Evolutionary conservation across 2,797 vertebrate genomes (phyloP), one percentile per base, ranked within the genome.

Genomic region (Ctenopoma kingsleyae): DNA sequence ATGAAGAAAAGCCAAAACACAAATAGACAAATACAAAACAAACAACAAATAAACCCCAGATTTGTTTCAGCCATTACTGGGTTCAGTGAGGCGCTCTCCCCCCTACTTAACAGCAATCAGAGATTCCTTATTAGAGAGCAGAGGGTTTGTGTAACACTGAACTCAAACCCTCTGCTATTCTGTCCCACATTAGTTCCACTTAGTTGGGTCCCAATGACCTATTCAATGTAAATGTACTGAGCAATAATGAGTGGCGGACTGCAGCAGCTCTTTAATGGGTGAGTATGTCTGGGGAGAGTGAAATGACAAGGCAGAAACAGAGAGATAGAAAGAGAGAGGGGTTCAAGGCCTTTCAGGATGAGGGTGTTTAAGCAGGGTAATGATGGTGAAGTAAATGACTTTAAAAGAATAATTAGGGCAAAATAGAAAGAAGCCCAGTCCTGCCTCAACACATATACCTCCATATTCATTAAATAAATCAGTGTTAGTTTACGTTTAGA

Each of bases 131-230:
- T 90, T 92, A 94, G 88, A 91, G 88, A 89, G 92, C 86, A 88
- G 80, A 87, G 92, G 91, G 91, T 93, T 94, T 87, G 83, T 93
- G 91, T 90, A 91, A 94, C 92, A 90, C 84, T 91, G 91, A 93
- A 95, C 90, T 89, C 93, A 94, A 94, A 94, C 94, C 90, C 87
- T 93, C 92, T 89, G 90, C 92, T 95, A 94, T 95, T 94, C 94
- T 94, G 93, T 81, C 93, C 89, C 94, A 93, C 94, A 97, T 98
- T 96, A 97, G 95, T 98, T 97, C 96, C 96, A 96, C 94, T 94
- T 96, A 95, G 94, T 83, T 97, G 94, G 92, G 77, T 95, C 91
- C 93, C 95, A 97, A 96, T 96, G 94, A 96, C 93, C 95, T 96
- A 96, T 96, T 97, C 95, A 96, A 90, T 70, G 76, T 86, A 95